phyloP scores from a whole-genome alignment of 2,888 invertebrate species.

The Aleiodes leptofemur region DNA sequence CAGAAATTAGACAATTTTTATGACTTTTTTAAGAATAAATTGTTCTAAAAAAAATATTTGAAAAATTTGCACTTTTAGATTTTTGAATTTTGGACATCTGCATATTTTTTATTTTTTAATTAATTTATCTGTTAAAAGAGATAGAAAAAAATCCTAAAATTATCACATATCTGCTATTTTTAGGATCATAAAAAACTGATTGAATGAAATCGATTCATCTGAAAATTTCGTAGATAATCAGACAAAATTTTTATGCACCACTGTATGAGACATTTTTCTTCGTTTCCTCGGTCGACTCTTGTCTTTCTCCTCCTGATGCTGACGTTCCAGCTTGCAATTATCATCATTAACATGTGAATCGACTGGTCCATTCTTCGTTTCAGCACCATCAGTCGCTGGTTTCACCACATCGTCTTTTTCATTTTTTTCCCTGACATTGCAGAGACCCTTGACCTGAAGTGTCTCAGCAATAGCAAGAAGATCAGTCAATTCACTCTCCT shows the following conservation, averaged over 20 bases:
- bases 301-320: conserved; percentile 12
- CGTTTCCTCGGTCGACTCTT: conserved; percentile 50
- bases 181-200: too few species aligned
- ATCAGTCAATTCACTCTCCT: conserved; percentile 74
- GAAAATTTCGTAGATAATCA: too few species aligned
- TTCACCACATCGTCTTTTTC: conserved; percentile 58
- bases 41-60: too few species aligned
- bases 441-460: conserved; percentile 76
- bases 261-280: conserved; percentile 54
- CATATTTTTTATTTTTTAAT: too few species aligned
- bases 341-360: background rate
- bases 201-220: too few species aligned
- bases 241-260: conserved; percentile 4
- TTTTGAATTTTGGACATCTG: too few species aligned
- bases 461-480: conserved; percentile 75
- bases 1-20: too few species aligned
- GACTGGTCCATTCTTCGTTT: conserved; percentile 1
- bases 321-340: background rate
- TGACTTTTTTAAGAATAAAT: too few species aligned
- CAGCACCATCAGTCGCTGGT: background rate
- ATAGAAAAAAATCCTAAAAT: too few species aligned
- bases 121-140: too few species aligned
- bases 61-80: too few species aligned
- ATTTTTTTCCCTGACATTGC: conserved; percentile 70
- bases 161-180: too few species aligned